Evolutionary conservation across 2,797 vertebrate species (phyloP).

Genomic region (Champsocephalus esox): DNA sequence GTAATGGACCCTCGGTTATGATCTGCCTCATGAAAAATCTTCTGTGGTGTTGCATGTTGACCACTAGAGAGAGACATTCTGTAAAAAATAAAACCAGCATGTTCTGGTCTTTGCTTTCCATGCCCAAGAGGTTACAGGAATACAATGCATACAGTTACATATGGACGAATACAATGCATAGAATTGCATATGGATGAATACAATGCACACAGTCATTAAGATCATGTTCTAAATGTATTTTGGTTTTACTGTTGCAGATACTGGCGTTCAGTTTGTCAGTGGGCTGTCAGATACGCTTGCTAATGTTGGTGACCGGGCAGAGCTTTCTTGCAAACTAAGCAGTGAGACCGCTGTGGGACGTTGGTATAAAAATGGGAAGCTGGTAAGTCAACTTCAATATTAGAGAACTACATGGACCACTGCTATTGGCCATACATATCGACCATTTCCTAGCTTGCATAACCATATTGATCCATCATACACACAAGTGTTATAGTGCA

Average conservation of each 20-base stretch:
- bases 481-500: background rate
- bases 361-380: constrained; percentile 91
- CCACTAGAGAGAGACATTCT: constrained; percentile 25
- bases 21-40: background rate
- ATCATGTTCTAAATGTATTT: background rate
- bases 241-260: constrained; percentile 59
- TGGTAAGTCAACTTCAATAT: constrained; percentile 77
- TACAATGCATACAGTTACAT: background rate
- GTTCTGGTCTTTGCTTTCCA: background rate
- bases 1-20: too few relatives aligned
- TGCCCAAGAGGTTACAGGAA: background rate
- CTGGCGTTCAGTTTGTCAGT: constrained; percentile 80
- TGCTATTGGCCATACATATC: background rate
- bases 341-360: constrained; percentile 80
- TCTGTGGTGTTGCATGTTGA: constrained; percentile 1
- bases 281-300: constrained; percentile 84
- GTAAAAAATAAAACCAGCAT: background rate
- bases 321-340: constrained; percentile 87
- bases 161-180: background rate
- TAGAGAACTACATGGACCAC: background rate
- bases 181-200: background rate
- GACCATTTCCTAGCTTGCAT: background rate
- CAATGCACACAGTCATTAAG: background rate
- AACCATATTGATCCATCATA: background rate
- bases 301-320: constrained; percentile 78